phyloP scores from a whole-genome alignment of 2,888 invertebrate genomes.

The Diloba caeruleocephala region DNA sequence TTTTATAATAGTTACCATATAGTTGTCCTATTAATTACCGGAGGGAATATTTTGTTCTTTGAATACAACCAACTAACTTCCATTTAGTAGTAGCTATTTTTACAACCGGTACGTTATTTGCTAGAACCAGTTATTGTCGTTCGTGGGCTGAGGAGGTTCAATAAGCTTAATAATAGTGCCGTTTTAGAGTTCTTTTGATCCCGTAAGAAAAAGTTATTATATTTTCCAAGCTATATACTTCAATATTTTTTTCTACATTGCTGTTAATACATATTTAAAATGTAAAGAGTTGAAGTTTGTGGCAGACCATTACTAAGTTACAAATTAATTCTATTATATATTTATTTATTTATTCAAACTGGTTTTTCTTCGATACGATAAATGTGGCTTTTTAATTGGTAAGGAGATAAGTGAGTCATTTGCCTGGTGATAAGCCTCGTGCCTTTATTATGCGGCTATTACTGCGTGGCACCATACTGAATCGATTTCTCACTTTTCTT shows the following conservation, averaged over 20 bases:
- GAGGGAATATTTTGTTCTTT: conserved; percentile 2
- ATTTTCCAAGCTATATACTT: background rate
- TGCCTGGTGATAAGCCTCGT: no score
- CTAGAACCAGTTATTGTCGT: conserved; percentile 28
- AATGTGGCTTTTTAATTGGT: no score
- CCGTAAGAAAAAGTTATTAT: conserved; percentile 11
- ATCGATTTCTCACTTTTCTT: no score
- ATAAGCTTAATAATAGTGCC: conserved; percentile 25
- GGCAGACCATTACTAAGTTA: background rate
- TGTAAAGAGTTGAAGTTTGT: no score
- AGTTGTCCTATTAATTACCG: background rate
- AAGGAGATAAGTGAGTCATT: no score
- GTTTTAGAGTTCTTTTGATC: conserved; percentile 17
- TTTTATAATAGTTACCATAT: no score
- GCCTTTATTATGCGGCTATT: no score
- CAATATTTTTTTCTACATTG: background rate
- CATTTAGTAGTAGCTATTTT: conserved; percentile 37
- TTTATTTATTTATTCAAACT: no score
- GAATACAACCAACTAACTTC: conserved; percentile 8
- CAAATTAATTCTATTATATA: no score
- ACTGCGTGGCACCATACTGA: no score
- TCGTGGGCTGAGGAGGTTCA: conserved; percentile 16
- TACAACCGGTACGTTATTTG: conserved; percentile 37
- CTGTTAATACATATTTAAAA: background rate
- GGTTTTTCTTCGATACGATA: no score